Conservation (phyloP, 1,140 invertebrate species). For the Leucophenga varia region DNA sequence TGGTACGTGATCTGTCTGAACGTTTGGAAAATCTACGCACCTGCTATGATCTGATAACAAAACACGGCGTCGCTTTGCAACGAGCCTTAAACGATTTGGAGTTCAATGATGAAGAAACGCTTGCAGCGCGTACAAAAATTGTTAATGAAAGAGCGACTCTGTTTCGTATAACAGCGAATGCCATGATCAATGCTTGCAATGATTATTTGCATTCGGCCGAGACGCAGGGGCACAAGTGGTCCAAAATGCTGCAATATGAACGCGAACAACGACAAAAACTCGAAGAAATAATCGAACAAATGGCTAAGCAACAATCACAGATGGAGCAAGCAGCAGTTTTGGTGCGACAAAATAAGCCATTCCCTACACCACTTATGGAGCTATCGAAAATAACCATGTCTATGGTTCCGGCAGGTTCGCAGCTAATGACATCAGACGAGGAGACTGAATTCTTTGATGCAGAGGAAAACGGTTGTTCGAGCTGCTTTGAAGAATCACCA, state of each 20-base stretch:
- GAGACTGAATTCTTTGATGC: slow-evolving; percentile 94
- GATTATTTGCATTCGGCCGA: slow-evolving; percentile 88
- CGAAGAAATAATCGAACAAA: slow-evolving; percentile 95
- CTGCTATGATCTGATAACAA: slow-evolving; percentile 86
- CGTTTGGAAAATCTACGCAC: slow-evolving; percentile 83
- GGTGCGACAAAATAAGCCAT: slow-evolving; percentile 54
- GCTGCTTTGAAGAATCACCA: slow-evolving; percentile 19
- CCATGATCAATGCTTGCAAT: slow-evolving; percentile 93
- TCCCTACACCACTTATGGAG: slow-evolving; percentile 18
- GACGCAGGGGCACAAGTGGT: slow-evolving; percentile 85
- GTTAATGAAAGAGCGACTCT: slow-evolving; percentile 81
- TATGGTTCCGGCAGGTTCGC: slow-evolving; percentile 28
- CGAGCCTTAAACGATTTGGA: slow-evolving; percentile 84
- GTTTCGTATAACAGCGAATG: slow-evolving; percentile 90
- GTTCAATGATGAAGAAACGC: slow-evolving; percentile 61
- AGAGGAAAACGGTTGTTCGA: slow-evolving; percentile 65
- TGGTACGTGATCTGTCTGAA: slow-evolving; percentile 62
- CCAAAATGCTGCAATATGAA: slow-evolving; percentile 88
- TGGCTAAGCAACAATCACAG: slow-evolving; percentile 93
- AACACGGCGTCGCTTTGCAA: slow-evolving; percentile 83
- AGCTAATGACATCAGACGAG: slow-evolving; percentile 71
- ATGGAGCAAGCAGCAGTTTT: slow-evolving; percentile 80
- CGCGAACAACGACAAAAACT: slow-evolving; percentile 90
- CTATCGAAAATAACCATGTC: slow-evolving; percentile 20
- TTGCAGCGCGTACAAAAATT: slow-evolving; percentile 53